Evolutionary conservation across 2,888 invertebrate genomes (phyloP), one percentile per base, ranked within the genome.

Genomic region (Sepiola atlantica): DNA sequence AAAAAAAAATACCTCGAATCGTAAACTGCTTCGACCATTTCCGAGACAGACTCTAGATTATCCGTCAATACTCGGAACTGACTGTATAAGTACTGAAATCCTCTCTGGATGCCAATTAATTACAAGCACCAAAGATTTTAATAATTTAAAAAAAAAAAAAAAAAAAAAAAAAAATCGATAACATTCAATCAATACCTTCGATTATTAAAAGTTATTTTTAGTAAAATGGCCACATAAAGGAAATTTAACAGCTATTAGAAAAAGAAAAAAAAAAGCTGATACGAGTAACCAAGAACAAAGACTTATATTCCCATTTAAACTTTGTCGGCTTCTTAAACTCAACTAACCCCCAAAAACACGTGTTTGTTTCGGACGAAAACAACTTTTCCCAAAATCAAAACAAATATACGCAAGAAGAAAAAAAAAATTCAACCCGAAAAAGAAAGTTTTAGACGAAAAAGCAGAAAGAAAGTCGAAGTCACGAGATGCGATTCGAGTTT

Each of bases 331-430:
- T 77, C 32, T 24, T 24, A 61, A n/a, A 3, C 4, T n/a, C n/a
- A 16, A 32, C 14, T 3, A 45, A 45, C 45, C 45, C 45, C 77
- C 14, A 77, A 77, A 77, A 77, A 32, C 77, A 77, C 77, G 77
- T 77, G 77, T 77, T 32, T 77, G n/a, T 77, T 77, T n/a, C 77
- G 77, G 77, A 77, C 77, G 77, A 77, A 77, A 77, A 77, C 77
- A 77, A 77, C 77, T 77, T 77, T 32, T 16, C n/a, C n/a, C 28
- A 77, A 77, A 77, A 77, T 77, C 77, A 77, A 77, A 77, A 77
- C 77, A 77, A 77, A 77, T 45, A 77, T n/a, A 77, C n/a, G 77
- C 4, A 32, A 77, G 32, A n/a, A 77, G n/a, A 77, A 77, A n/a
- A 77, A 77, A n/a, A 77, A 77, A 77, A 77, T n/a, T 77, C 77